phyloP scores from a whole-genome alignment of 2,113 vertebrate genomes.

The Dasyurus viverrinus region DNA sequence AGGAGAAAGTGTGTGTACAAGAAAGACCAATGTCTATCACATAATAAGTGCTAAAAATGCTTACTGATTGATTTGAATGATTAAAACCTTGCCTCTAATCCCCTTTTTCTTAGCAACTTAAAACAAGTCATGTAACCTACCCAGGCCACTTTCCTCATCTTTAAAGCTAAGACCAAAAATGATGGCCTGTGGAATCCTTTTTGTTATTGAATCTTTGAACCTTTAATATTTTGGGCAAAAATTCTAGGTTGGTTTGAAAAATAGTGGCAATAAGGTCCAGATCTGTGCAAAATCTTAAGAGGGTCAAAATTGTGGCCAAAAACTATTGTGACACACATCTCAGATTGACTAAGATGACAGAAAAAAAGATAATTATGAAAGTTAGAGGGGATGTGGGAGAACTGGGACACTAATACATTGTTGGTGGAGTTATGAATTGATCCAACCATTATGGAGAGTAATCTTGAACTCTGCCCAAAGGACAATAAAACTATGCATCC shows the following conservation, averaged over 20 bases:
- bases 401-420: too few species aligned
- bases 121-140: background rate
- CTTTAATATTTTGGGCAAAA: background rate
- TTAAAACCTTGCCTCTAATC: background rate
- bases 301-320: slow-evolving; percentile 47
- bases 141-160: background rate
- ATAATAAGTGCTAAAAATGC: background rate
- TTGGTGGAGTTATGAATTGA: too few species aligned
- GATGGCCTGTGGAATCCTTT: background rate
- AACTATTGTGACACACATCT: background rate
- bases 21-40: background rate
- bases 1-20: background rate
- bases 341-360: too few species aligned
- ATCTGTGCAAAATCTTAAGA: slow-evolving; percentile 53
- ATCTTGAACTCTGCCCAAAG: too few species aligned
- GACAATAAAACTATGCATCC: too few species aligned
- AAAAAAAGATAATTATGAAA: too few species aligned
- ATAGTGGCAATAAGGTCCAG: slow-evolving; percentile 17
- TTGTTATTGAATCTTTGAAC: background rate
- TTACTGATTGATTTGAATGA: background rate
- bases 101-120: background rate
- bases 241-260: background rate
- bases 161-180: background rate
- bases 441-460: too few species aligned
- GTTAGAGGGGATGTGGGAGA: too few species aligned